Percentiles rank a stretch among this genome's conserved stretches.
phyloP scores from a whole-genome alignment of 2,797 vertebrate species.

The Acanthurus lineatus region DNA sequence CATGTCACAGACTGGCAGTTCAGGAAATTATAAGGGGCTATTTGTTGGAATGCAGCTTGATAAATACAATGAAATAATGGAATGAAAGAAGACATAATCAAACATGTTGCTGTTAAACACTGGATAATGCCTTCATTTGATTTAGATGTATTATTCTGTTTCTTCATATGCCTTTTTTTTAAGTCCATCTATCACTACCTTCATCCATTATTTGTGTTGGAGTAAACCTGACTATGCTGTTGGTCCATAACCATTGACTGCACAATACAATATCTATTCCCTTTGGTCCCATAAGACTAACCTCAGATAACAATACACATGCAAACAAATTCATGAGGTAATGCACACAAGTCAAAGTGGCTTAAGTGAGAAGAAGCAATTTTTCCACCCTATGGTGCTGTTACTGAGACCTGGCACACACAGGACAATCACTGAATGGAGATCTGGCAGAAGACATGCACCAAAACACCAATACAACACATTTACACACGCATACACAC shows the following conservation, averaged over 20 bases:
- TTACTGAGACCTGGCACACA: slow-evolving; percentile 47
- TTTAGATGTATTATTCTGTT: slow-evolving; percentile 9
- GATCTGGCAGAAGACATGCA: slow-evolving; percentile 41
- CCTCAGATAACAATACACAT: slow-evolving; percentile 15
- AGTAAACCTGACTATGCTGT: slow-evolving; percentile 62
- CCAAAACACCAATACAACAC: background rate
- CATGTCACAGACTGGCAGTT: slow-evolving; percentile 16
- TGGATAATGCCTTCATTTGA: slow-evolving; percentile 12
- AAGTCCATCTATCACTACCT: slow-evolving; percentile 1
- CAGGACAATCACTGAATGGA: slow-evolving; percentile 47
- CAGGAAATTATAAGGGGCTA: slow-evolving; percentile 1
- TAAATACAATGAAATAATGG: slow-evolving; percentile 9
- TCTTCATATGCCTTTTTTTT: background rate
- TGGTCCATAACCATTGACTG: slow-evolving; percentile 69
- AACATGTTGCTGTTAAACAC: background rate
- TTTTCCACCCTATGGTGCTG: background rate
- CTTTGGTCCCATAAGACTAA: slow-evolving; percentile 41
- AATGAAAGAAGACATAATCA: background rate
- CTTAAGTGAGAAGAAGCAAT: slow-evolving; percentile 21
- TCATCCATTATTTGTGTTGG: slow-evolving; percentile 48
- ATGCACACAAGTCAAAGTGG: slow-evolving; percentile 30
- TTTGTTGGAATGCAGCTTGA: slow-evolving; percentile 2
- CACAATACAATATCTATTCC: slow-evolving; percentile 77
- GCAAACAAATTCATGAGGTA: slow-evolving; percentile 29
- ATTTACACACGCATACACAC: background rate